Conservation (phyloP, 2,888 invertebrate genomes). For the Trachelus iudaicus region DNA sequence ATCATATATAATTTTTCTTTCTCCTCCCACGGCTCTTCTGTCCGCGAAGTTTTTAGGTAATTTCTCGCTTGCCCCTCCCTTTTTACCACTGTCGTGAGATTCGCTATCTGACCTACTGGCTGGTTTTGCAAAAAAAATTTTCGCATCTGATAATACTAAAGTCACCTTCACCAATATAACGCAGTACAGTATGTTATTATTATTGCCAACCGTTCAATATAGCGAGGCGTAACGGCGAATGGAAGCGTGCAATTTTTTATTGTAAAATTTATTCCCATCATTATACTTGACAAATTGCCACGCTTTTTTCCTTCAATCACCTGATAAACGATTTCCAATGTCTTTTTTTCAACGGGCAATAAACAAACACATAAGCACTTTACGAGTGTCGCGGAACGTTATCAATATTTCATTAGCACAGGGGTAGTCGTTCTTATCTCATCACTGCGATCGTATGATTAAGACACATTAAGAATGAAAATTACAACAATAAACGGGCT, state of each 20-base stretch:
- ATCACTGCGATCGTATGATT: neutral
- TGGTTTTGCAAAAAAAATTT: neutral
- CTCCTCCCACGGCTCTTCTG: neutral
- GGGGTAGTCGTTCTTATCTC: neutral
- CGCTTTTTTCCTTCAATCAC: neutral
- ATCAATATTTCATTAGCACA: neutral
- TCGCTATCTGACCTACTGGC: neutral
- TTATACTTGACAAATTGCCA: neutral
- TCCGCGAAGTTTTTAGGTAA: neutral
- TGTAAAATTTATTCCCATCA: neutral
- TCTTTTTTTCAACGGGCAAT: no score
- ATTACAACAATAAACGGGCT: neutral
- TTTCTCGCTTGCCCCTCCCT: neutral
- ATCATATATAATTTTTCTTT: neutral
- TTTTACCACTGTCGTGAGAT: neutral
- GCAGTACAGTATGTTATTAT: neutral
- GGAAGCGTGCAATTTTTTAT: neutral
- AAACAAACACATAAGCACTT: neutral
- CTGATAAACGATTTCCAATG: neutral
- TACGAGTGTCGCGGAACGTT: neutral
- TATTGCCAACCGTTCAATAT: neutral
- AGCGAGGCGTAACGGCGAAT: neutral
- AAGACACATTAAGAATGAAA: neutral
- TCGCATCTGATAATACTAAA: slow-evolving; percentile 1
- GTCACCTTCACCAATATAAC: neutral